Evolutionary conservation across 2,797 vertebrate species (phyloP).

Genomic region (Anomalospiza imberbis): DNA sequence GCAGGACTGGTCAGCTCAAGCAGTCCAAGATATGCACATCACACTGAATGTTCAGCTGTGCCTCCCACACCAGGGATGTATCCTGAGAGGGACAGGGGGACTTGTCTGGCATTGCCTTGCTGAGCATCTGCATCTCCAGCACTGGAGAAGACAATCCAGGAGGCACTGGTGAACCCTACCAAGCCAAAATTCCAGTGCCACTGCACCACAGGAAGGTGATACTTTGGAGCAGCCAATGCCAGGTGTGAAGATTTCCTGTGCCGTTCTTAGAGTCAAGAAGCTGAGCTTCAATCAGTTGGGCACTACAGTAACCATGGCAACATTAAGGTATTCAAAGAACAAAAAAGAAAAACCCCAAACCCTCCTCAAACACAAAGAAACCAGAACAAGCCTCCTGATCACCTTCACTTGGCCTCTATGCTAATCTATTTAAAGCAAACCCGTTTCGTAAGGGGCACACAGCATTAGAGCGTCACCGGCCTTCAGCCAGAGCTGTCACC

Average conservation of each 20-base stretch:
- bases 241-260: background rate
- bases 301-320: background rate
- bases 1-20: background rate
- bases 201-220: background rate
- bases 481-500: slow-evolving; percentile 19
- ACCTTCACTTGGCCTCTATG: slow-evolving; percentile 24
- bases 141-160: background rate
- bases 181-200: background rate
- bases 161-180: background rate
- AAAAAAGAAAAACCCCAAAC: background rate
- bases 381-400: background rate
- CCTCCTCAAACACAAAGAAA: background rate
- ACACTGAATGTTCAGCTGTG: background rate
- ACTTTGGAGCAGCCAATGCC: background rate
- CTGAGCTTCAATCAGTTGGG: background rate
- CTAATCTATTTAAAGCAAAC: background rate
- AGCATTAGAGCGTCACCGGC: background rate
- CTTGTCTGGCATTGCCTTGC: fast-evolving
- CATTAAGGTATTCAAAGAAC: background rate
- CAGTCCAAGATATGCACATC: background rate
- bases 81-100: background rate
- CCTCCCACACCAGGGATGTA: background rate
- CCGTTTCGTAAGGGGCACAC: background rate
- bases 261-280: background rate
- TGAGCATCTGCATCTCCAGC: background rate